Evolutionary conservation across 2,888 invertebrate species (phyloP).

Genomic region (Lagria hirta): DNA sequence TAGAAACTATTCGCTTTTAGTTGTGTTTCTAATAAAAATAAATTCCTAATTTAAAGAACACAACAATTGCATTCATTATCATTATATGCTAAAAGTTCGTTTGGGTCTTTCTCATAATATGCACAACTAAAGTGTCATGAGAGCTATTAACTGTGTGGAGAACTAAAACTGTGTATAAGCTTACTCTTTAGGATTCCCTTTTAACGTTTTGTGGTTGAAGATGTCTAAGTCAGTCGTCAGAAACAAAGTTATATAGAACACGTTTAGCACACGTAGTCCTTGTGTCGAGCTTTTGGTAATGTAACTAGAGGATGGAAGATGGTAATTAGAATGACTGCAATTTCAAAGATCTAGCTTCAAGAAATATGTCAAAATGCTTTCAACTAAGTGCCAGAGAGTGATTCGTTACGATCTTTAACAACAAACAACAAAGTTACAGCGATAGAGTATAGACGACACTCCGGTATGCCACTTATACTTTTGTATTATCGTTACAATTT

Average conservation of each 20-base stretch:
- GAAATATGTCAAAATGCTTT: slow-evolving; percentile 20
- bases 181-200: slow-evolving; percentile 41
- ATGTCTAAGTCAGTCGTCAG: slow-evolving; percentile 38
- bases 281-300: slow-evolving; percentile 22
- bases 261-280: slow-evolving; percentile 21
- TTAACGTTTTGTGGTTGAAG: slow-evolving; percentile 38
- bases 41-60: too few species aligned
- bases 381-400: slow-evolving; percentile 12
- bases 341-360: slow-evolving; percentile 17
- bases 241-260: slow-evolving; percentile 21
- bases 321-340: slow-evolving; percentile 25
- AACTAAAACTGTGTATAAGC: slow-evolving; percentile 33
- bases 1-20: too few species aligned
- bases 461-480: slow-evolving; percentile 11
- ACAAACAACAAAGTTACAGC: slow-evolving; percentile 12
- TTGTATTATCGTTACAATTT: slow-evolving; percentile 19
- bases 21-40: too few species aligned
- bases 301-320: slow-evolving; percentile 21
- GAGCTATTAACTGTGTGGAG: slow-evolving; percentile 20
- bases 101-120: slow-evolving; percentile 17
- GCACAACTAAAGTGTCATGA: slow-evolving; percentile 19
- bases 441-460: background rate
- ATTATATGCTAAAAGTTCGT: too few species aligned
- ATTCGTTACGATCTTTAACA: slow-evolving; percentile 2
- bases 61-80: too few species aligned